Base-by-base conservation (phyloP, 2,888 invertebrate genomes). In the Scaptomyza tumidula region DNA sequence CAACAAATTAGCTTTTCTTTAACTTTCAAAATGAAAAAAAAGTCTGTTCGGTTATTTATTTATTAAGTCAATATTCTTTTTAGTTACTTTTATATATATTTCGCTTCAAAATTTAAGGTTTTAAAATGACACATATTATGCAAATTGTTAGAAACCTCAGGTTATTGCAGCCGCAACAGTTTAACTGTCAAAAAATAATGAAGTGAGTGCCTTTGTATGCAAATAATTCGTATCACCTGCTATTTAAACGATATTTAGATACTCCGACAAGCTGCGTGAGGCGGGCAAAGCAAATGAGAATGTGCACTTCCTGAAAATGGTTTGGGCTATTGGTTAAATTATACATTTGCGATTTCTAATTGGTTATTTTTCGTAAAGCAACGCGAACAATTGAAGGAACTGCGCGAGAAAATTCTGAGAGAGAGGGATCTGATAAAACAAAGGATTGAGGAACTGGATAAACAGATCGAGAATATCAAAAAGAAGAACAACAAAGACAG, bases 231-330 rank as follows among this genome's bases (percentile, higher is more conserved):
- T 13, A 39, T 52, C 6, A 37, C 5, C 52, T 33, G 13, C 14
- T 10, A 39, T 29, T 41, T 27, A 27, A 19, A 9, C 9, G 13
- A 6, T 11, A 7, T 49, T 13, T 3, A 71, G 74, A 35, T 74
- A 43, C 44, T 60, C 61, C 0, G 68, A 67, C 6, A 58, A 58
- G 27, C 27, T 71, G 2, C 48, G 41, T 7, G 74, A 81, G 0
- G 68, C 66, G 24, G 87, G 76, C n/a, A 61, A 61, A 27, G 67
- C 74, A 0, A 78, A 75, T 27, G 86, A 89, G 50, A 83, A 82
- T 63, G 71, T 83, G 10, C 11, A 62, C 27, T 78, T 75, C 9
- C 37, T 80, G 7, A 69, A 80, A 69, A 19, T 3, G 80, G 80
- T 78, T 14, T 7, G 54, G 9, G 24, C 3, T 6, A 5, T 6